A percentile compares a stretch with the other conserved stretches of the same genome.
Evolutionary conservation across 2,888 invertebrate genomes (phyloP).

Genomic region (Amphimallon solstitiale): DNA sequence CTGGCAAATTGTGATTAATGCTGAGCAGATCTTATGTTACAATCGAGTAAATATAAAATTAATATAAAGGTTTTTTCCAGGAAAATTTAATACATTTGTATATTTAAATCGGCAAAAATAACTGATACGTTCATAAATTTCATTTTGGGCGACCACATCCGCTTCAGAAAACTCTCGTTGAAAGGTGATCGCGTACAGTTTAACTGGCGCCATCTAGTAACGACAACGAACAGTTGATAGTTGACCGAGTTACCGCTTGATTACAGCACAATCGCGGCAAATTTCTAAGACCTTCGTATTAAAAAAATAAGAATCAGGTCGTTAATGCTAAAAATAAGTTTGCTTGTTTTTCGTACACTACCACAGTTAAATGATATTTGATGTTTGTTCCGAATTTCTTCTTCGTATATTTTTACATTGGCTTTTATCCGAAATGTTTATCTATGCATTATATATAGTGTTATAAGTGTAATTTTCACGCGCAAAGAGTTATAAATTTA

Average conservation of each 20-base stretch:
- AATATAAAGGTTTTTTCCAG: too few relatives aligned
- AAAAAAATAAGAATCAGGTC: constrained; percentile 18
- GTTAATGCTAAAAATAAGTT: constrained; percentile 17
- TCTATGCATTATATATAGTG: background rate
- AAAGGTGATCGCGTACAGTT: background rate
- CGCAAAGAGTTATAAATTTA: too few relatives aligned
- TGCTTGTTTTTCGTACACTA: constrained; percentile 1
- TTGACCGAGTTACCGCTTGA: background rate
- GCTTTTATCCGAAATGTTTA: background rate
- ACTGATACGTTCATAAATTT: too few relatives aligned
- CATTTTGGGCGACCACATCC: background rate
- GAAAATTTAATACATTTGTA: too few relatives aligned
- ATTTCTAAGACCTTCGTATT: background rate
- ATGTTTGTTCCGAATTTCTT: constrained; percentile 1
- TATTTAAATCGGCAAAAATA: too few relatives aligned
- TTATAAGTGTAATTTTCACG: too few relatives aligned
- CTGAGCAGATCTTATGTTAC: too few relatives aligned
- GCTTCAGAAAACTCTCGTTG: background rate
- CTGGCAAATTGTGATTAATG: too few relatives aligned
- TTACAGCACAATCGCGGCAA: background rate
- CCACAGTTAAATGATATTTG: constrained; percentile 9
- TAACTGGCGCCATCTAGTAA: constrained; percentile 7
- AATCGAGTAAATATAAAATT: too few relatives aligned
- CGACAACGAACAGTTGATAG: background rate
- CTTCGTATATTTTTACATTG: background rate